Evolutionary conservation across 2,797 vertebrate species (phyloP).

Genomic region (Hephaestus fuliginosus): DNA sequence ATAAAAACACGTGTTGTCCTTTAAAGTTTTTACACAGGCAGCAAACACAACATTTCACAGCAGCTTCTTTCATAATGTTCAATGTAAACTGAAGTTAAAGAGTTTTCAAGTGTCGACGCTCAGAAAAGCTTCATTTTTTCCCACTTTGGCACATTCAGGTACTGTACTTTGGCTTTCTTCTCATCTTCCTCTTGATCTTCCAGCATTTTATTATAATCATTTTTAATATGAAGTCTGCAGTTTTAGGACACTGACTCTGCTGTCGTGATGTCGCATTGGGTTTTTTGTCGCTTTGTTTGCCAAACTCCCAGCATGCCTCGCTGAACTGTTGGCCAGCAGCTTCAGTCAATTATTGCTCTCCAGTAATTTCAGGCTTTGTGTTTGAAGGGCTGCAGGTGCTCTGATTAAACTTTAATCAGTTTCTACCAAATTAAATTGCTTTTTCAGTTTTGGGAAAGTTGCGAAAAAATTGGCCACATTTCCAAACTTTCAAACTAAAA

Average conservation of each 20-base stretch:
- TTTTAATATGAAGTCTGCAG: neutral
- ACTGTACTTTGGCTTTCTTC: neutral
- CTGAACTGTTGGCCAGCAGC: neutral
- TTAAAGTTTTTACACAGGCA: neutral
- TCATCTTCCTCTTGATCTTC: neutral
- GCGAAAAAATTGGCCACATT: neutral
- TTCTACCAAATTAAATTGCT: neutral
- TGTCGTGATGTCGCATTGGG: neutral
- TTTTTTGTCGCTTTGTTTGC: neutral
- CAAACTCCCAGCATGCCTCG: slow-evolving; percentile 37
- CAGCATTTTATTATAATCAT: neutral
- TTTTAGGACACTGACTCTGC: neutral
- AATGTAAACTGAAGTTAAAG: neutral
- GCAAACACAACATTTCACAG: neutral
- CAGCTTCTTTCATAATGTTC: slow-evolving; percentile 2
- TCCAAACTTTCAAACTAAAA: neutral
- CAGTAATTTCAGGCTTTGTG: slow-evolving; percentile 18
- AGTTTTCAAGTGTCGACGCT: neutral
- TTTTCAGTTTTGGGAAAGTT: neutral
- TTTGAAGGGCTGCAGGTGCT: slow-evolving; percentile 49
- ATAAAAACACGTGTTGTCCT: neutral
- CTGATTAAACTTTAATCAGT: slow-evolving; percentile 8
- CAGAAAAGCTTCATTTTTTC: neutral
- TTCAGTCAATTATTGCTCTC: neutral
- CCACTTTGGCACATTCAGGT: slow-evolving; percentile 5